Evolutionary conservation across 2,113 vertebrate genomes (phyloP), one percentile per base, ranked within the genome.

Genomic region (Nothoprocta pentlandii): DNA sequence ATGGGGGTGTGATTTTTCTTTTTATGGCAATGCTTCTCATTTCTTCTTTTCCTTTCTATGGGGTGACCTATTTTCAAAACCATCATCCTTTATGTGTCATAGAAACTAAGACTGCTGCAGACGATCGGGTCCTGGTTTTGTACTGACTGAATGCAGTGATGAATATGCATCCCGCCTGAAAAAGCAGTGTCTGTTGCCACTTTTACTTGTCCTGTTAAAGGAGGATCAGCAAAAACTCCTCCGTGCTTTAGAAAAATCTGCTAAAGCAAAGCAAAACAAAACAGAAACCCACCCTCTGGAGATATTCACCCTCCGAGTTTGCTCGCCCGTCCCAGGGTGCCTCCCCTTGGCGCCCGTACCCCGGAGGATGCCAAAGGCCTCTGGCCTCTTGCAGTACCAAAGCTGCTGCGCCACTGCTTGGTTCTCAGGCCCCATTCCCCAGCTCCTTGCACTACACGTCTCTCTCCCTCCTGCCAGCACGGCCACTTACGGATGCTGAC

Each of bases 181-280:
- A 64, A 88, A 15, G 4, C 3, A 3, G 2, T 4, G 14, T 39
- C 47, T 73, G 3, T 58, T 39, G n/a, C 7, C 9, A 13, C 34
- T 64, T 68, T 17, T 58, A 32, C 73, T 47, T 69, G 9, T 56
- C 54, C 39, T 36, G 68, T 66, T 69, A 87, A 91, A 88, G 89
- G 68, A 71, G 90, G 93, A 89, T 68, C n/a, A 90, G 46, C 32
- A 94, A 84, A 94, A 94, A 42, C 20, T 39, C 59, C 92, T 89
- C 36, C 5, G n/a, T 42, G 66, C 42, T 93, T 87, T 36, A 90
- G 17, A 66, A 87, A 61, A 80, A 73, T 85, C 81, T 93, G 61
- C 68, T 61, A 39, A 10, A 67, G 41, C 8, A 22, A 49, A 47
- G 8, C 16, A 47, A 46, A 46, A 46, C 13, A 46, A 46, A 46